Conservation (phyloP, 2,113 vertebrate genomes). For the Sapayoa aenigma region DNA sequence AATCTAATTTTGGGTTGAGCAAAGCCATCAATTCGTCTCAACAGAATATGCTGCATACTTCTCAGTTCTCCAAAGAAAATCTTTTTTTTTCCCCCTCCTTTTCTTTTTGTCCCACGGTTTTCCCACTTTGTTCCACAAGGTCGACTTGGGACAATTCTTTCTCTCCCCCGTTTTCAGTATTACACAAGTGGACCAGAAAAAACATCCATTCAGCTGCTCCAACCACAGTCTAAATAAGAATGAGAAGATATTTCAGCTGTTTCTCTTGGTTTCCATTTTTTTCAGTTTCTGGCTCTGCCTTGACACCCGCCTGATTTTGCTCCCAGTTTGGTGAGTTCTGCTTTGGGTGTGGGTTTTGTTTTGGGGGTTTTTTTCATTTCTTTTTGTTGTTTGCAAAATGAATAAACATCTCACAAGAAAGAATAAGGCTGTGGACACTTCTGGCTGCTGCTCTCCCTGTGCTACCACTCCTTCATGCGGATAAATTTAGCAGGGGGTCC, state of each 20-base stretch:
- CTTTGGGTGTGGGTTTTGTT: neutral
- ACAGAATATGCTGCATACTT: neutral
- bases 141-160: constrained; percentile 37
- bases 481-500: constrained; percentile 58
- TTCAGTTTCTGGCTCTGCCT: constrained; percentile 45
- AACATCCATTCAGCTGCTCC: constrained; percentile 46
- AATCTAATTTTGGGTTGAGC: neutral
- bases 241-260: constrained; percentile 51
- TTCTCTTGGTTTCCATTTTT: constrained; percentile 52
- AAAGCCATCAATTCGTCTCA: neutral
- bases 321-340: neutral
- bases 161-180: constrained; percentile 27
- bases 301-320: neutral
- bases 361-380: neutral
- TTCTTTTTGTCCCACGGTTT: neutral
- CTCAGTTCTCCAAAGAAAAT: neutral
- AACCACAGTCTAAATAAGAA: constrained; percentile 43
- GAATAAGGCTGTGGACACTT: neutral
- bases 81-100: neutral
- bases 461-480: constrained; percentile 38
- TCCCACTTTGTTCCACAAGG: constrained; percentile 23
- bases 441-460: constrained; percentile 15
- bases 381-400: neutral
- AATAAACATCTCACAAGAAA: neutral
- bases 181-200: constrained; percentile 59